Evolutionary conservation across 2,888 invertebrate species (phyloP).

Genomic region (Danaus chrysippus): DNA sequence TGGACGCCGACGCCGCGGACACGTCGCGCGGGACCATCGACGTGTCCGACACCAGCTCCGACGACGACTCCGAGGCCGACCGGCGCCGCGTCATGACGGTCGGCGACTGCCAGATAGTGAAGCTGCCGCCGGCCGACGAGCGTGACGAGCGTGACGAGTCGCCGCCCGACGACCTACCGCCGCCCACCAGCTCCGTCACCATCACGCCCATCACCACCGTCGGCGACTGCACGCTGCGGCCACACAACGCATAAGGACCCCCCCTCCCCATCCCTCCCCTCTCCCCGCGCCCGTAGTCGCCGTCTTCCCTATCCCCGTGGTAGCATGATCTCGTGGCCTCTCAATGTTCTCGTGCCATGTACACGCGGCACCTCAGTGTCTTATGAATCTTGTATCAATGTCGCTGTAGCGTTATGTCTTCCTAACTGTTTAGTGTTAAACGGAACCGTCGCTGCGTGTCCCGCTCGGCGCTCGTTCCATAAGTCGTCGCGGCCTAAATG

Average conservation of each 20-base stretch:
- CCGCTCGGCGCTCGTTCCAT: neutral
- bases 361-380: constrained; percentile 18
- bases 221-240: constrained; percentile 73
- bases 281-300: constrained; percentile 43
- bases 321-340: constrained; percentile 44
- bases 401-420: constrained; percentile 28
- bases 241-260: constrained; percentile 62
- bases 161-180: constrained; percentile 42
- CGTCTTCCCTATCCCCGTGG: constrained; percentile 47
- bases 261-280: constrained; percentile 52
- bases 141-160: constrained; percentile 55
- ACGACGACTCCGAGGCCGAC: constrained; percentile 61
- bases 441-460: neutral
- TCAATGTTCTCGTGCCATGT: constrained; percentile 26
- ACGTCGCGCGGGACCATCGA: constrained; percentile 65
- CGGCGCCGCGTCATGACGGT: constrained; percentile 69
- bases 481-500: constrained; percentile 40
- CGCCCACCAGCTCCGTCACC: constrained; percentile 63
- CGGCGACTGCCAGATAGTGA: constrained; percentile 74
- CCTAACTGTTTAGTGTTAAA: constrained; percentile 29
- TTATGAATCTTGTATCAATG: constrained; percentile 18
- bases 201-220: constrained; percentile 72
- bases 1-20: constrained; percentile 52
- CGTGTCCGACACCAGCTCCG: constrained; percentile 64
- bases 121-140: constrained; percentile 58